Evolutionary conservation across 2,797 vertebrate species (phyloP), one percentile per base, ranked within the genome.

Genomic region (Anomalospiza imberbis): DNA sequence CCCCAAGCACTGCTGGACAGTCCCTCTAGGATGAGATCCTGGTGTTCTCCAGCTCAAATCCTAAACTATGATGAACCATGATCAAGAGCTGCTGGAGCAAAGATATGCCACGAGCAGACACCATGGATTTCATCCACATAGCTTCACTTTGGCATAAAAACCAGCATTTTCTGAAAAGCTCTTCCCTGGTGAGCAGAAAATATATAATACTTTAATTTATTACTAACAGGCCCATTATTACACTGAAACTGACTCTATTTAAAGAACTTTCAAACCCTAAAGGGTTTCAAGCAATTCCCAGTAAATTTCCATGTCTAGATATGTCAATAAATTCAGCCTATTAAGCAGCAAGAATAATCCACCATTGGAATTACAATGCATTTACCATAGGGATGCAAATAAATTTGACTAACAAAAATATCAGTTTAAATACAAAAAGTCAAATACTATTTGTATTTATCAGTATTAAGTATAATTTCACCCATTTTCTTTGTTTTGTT

Each of bases 401-500:
- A 88, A 74, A 77, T 65, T 31, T 71, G 68, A 93, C 65, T 47
- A 86, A 91, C 55, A 95, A 86, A 93, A 71, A 17, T 12, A 84
- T 18, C 17, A 34, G 16, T 82, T 89, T 51, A 84, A 93, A 62
- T 76, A 31, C 13, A 60, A 66, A 72, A 66, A 47, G 18, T 47
- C 53, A 87, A 67, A 54, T 13, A 34, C 28, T 85, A 86, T 47
- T 73, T 72, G n/a, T 76, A 74, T 68, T 72, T 75, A 73, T 57
- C 63, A 54, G 29, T 44, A 79, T 40, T 44, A 74, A 73, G 44
- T 40, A 61, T 5, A 32, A 22, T 83, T 66, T 74, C 57, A 22
- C 15, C 55, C 74, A 70, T 92, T 77, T 91, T 50, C 62, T 94
- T 93, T 89, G 38, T 88, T 95, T 95, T 58, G 57, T 63, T 90